phyloP scores from a whole-genome alignment of 1,140 invertebrate genomes.

The Galleria mellonella region DNA sequence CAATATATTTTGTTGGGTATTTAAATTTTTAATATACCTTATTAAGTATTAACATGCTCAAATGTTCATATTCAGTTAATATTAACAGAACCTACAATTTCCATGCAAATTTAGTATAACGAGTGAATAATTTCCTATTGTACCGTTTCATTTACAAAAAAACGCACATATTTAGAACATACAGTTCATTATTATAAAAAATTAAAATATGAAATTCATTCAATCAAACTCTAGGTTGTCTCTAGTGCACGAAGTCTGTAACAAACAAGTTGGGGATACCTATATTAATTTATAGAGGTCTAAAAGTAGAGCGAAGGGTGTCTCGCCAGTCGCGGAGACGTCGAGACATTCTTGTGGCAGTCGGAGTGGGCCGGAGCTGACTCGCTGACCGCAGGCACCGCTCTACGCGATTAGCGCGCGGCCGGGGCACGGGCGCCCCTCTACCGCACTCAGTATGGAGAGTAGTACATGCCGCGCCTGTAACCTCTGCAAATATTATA shows the following conservation, averaged over 20 bases:
- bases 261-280: neutral
- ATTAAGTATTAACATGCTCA: too few species aligned
- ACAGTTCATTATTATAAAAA: slow-evolving; percentile 2
- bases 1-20: too few species aligned
- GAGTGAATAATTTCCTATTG: neutral
- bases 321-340: neutral
- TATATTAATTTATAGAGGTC: neutral
- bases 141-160: slow-evolving; percentile 3
- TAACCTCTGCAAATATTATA: slow-evolving; percentile 48
- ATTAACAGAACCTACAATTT: too few species aligned
- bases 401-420: slow-evolving; percentile 18
- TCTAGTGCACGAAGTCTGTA: too few species aligned
- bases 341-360: too few species aligned
- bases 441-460: slow-evolving; percentile 65
- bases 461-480: slow-evolving; percentile 56
- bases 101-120: too few species aligned
- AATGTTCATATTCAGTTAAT: too few species aligned
- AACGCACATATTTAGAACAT: neutral
- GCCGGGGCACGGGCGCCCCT: slow-evolving; percentile 23
- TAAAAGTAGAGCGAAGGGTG: neutral
- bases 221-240: neutral
- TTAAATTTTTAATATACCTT: too few species aligned
- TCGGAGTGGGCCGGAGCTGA: slow-evolving; percentile 2
- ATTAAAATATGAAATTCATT: slow-evolving; percentile 2
- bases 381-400: slow-evolving; percentile 27